Percentiles rank a stretch among this genome's conserved stretches.
These are phyloP conservation scores for Thereva unica DNA, from an alignment of 2,888 invertebrate genomes.

Conservation along the genomic window DNA sequence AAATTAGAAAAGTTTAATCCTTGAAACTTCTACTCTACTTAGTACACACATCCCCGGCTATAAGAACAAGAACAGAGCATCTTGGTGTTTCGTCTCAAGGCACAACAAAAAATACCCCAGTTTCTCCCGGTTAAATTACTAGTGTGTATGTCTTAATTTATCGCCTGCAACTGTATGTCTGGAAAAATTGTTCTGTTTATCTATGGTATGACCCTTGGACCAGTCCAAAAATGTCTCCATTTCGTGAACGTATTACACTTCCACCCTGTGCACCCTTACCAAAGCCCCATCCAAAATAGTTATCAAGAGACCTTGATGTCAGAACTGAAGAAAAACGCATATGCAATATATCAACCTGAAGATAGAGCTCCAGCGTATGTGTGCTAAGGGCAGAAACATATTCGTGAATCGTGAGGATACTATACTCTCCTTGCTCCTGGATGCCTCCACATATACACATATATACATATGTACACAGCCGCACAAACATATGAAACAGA, in stretches of 20 bases:
- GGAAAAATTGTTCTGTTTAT: slow-evolving; percentile 32
- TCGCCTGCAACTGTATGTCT: slow-evolving; percentile 16
- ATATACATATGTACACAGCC: not conserved
- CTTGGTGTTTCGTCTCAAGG: slow-evolving; percentile 6
- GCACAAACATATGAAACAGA: not conserved
- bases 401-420: not conserved
- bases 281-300: not conserved
- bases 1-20: slow-evolving; percentile 33
- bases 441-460: too few species aligned
- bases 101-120: slow-evolving; percentile 6
- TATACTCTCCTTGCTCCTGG: too few species aligned
- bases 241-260: not conserved
- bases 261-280: not conserved
- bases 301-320: slow-evolving; percentile 29
- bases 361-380: slow-evolving; percentile 16
- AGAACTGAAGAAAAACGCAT: slow-evolving; percentile 33
- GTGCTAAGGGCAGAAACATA: slow-evolving; percentile 19
- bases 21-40: slow-evolving; percentile 24
- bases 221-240: slow-evolving; percentile 28
- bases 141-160: slow-evolving; percentile 27
- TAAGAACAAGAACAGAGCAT: slow-evolving; percentile 8
- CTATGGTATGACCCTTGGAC: slow-evolving; percentile 29
- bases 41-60: too few species aligned
- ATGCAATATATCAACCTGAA: slow-evolving; percentile 37
- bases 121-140: slow-evolving; percentile 12